Evolutionary conservation across 2,797 vertebrate species (phyloP).

Genomic region (Cirrhinus mrigala): DNA sequence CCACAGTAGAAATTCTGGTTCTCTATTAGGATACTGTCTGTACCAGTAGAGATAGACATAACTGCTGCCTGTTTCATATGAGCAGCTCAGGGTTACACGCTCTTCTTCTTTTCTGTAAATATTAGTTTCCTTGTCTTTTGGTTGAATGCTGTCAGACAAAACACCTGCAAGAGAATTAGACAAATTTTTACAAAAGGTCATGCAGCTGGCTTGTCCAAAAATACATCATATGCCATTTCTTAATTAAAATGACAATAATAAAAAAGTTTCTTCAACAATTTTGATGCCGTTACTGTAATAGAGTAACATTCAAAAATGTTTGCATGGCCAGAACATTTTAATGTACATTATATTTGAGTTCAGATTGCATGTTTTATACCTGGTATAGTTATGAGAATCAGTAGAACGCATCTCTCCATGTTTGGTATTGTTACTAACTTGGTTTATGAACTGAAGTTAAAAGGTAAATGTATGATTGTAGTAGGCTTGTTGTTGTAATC

Average conservation of each 20-base stretch:
- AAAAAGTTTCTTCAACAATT: background rate
- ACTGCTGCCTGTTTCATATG: background rate
- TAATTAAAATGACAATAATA: background rate
- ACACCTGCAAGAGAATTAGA: background rate
- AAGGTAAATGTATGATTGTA: background rate
- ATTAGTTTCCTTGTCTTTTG: background rate
- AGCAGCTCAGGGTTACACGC: slow-evolving; percentile 20
- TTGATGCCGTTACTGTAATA: background rate
- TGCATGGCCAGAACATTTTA: background rate
- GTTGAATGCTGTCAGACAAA: slow-evolving; percentile 10
- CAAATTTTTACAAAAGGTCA: background rate
- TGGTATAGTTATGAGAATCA: background rate
- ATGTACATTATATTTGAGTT: background rate
- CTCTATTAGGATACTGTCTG: background rate
- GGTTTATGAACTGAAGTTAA: background rate
- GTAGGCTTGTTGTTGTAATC: too few species aligned
- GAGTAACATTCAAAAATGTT: background rate
- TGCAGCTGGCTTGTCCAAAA: background rate
- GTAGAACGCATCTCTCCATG: background rate
- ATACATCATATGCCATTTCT: background rate
- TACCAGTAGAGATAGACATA: slow-evolving; percentile 34
- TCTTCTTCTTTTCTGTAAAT: background rate
- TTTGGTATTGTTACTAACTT: background rate
- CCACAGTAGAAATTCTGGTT: background rate
- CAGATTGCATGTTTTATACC: background rate